Evolutionary conservation across 2,113 vertebrate species (phyloP), one percentile per base, ranked within the genome.

Genomic region (Amphiprion ocellaris): DNA sequence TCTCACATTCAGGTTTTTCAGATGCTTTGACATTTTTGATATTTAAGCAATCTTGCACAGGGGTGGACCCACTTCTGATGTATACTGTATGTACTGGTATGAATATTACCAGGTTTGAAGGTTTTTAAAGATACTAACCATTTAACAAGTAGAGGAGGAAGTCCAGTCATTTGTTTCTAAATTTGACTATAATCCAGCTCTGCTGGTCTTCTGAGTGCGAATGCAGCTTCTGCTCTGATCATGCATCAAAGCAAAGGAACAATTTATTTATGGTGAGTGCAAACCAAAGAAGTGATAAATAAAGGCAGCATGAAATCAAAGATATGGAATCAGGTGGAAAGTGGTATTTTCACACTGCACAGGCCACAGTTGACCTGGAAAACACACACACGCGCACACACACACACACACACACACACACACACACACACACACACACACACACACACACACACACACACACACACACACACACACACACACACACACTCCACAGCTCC

Each of bases 351-450:
- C 69, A 82, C 62, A 82, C 75, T 47, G 64, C 54, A 77, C 41
- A 79, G 65, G 77, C 30, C 39, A 73, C 50, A 53, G 69, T 61
- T 87, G 66, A 85, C 83, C 83, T 83, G 81, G 56, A 82, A 92
- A 75, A 87, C 53, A 64, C 23, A 58, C 44, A 54, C 37, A 55
- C 33, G 56, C 37, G 37, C 16, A 79, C 55, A 62, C 26, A 64
- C 47, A 66, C 23, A 53, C n/a, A 69, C 19, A 56, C 33, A 73
- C 41, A 69, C 77, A 70, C 68, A 58, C n/a, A n/a, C n/a, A n/a
- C n/a, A n/a, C n/a, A n/a, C n/a, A n/a, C n/a, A n/a, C n/a, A n/a
- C n/a, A n/a, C n/a, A n/a, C n/a, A n/a, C n/a, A n/a, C n/a, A n/a
- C n/a, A n/a, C n/a, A n/a, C n/a, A n/a, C n/a, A n/a, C n/a, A n/a